Base-by-base conservation (phyloP, 64 coral and sea anemone species). In the Montipora sp. region DNA sequence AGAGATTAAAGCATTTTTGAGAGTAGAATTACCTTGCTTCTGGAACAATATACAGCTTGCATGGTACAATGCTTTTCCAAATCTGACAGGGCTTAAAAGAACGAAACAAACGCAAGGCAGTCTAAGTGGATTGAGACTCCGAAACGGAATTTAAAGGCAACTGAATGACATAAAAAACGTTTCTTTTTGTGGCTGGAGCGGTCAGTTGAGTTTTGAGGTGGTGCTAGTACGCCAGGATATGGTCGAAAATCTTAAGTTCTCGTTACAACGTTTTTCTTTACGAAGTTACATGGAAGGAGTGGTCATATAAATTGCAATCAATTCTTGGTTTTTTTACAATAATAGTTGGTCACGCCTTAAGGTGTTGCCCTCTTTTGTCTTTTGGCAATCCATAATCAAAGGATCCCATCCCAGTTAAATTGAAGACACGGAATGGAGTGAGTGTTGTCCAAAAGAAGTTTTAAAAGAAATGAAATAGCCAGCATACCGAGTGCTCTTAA, bases 1-100 rank as follows among this genome's bases (percentile, higher is more conserved):
- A 83, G 59, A 47, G 80, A 83, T 83, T 85, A 71, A 70, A 18
- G 65, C 82, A 85, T 85, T 85, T 72, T 70, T 85, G 61, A 47
- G 82, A 71, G 61, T 85, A 50, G 36, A 85, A 67, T 85, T 85
- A 85, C 82, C 14, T 12, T 13, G 75, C 6, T 19, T 78, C 75
- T 78, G 75, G 5, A 7, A 71, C 68, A 21, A 71, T 71, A 22
- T 71, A 57, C 53, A 3, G 68, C 19, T 23, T 71, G 18, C 68
- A 21, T 23, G 68, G 21, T 71, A 71, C 53, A 81, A 16, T 49
- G 16, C 47, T 85, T 8, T 57, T 47, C 18, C 47, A 85, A 71
- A 72, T 85, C 82, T 82, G 80, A 71, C 82, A 85, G 66, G 65
- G 59, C 61, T 50, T 65, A 85, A 83, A 63, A 63, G 14, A 71